Conservation (phyloP, 2,888 invertebrate genomes). For the Panopea generosa region DNA sequence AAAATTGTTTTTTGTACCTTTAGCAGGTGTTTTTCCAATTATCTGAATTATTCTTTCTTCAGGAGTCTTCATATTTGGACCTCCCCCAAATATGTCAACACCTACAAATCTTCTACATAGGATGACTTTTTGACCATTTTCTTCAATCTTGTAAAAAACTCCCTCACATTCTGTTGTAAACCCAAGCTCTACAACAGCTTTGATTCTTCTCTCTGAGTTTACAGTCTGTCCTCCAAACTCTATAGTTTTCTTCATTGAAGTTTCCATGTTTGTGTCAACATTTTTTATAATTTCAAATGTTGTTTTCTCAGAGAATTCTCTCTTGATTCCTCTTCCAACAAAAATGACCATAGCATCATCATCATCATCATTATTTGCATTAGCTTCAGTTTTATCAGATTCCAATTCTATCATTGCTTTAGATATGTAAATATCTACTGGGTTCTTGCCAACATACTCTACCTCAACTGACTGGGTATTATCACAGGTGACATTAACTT, state of each 20-base stretch:
- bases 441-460: constrained; percentile 27
- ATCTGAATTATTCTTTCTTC: constrained; percentile 3
- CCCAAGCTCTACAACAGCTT: constrained; percentile 19
- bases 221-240: no score
- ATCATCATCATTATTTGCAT: not conserved
- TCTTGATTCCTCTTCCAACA: not conserved
- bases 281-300: constrained; percentile 8
- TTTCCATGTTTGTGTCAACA: not conserved
- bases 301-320: constrained; percentile 1
- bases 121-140: not conserved
- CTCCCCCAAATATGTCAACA: no score
- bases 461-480: constrained; percentile 9
- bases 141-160: not conserved
- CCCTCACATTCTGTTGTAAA: constrained; percentile 15
- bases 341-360: not conserved
- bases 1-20: constrained; percentile 10
- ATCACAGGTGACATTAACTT: constrained; percentile 6
- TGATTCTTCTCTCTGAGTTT: no score
- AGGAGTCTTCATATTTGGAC: not conserved
- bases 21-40: not conserved
- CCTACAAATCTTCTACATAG: not conserved
- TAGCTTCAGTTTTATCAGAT: not conserved
- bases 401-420: constrained; percentile 11
- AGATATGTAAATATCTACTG: constrained; percentile 37
- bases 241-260: not conserved